Evolutionary conservation across 2,797 vertebrate genomes (phyloP).

Genomic region (Botia almorhae): DNA sequence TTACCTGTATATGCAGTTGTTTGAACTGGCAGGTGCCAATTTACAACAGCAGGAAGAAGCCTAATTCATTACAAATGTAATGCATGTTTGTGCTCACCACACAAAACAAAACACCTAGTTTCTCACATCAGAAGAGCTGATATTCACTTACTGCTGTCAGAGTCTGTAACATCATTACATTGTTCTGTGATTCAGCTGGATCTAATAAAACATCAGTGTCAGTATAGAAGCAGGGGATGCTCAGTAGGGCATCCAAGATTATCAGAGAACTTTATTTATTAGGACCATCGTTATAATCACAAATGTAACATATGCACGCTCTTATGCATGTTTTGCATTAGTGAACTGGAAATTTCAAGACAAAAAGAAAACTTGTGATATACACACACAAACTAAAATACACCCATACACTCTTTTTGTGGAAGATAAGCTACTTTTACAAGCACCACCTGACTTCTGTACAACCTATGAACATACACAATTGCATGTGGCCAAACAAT

Average conservation of each 20-base stretch:
- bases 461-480: neutral
- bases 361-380: constrained; percentile 34
- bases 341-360: constrained; percentile 31
- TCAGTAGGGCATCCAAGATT: constrained; percentile 29
- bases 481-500: neutral
- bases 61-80: neutral
- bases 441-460: constrained; percentile 29
- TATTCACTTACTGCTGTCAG: neutral
- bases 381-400: neutral
- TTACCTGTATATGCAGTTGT: too few relatives aligned
- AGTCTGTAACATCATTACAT: constrained; percentile 37
- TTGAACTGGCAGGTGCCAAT: too few relatives aligned
- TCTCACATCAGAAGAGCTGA: constrained; percentile 26
- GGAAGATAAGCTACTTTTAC: constrained; percentile 7
- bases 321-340: constrained; percentile 37
- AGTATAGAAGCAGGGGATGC: constrained; percentile 18
- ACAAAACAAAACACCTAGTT: constrained; percentile 64
- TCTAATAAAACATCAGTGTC: constrained; percentile 30
- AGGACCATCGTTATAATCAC: constrained; percentile 24
- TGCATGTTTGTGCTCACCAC: too few relatives aligned
- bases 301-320: constrained; percentile 7
- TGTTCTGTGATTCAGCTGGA: constrained; percentile 30
- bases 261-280: constrained; percentile 19
- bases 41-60: too few relatives aligned
- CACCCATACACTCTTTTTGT: neutral